Base-by-base conservation (phyloP, 2,113 vertebrate genomes). In the Orycteropus afer region DNA sequence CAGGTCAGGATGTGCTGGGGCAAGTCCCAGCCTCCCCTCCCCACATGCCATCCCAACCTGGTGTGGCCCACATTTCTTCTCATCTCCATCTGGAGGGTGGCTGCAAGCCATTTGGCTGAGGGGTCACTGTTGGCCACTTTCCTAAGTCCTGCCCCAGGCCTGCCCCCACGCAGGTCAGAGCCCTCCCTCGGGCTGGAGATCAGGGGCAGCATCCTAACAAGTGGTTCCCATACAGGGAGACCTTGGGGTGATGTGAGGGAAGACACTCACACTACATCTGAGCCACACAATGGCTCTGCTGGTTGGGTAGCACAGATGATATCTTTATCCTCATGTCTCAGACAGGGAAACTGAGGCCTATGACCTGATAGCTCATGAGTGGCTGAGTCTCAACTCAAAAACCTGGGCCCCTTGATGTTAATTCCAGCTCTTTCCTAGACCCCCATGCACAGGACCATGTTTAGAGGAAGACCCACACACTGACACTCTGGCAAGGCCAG, bases 1-100 rank as follows among this genome's bases (percentile, higher is more conserved):
- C 91, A 86, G 40, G 84, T 85, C 90, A 69, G 59, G 65, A 79
- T 96, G 87, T 82, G 95, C 93, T 76, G 37, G 7, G 57, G 78
- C 89, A 85, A 78, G 94, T 53, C 86, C 80, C 20, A 6, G 77
- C 17, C 59, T 83, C 32, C 77, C 63, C 37, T 84, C 81, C 45
- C n/a, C 20, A 6, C 67, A 5, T 0, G 8, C 86, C 29, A 23
- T 17, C 69, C 71, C 63, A 40, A 57, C 23, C 29, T 40, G 63
- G 29, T 7, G n/a, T 40, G 5, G 42, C 34, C 57, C 0, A 0
- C 9, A 37, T 29, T 89, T 51, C 47, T 67, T 88, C 25, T 61
- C 42, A 0, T 22, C 78, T 69, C 47, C 15, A 5, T n/a, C 13
- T 0, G 25, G 22, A 65, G 37, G 7, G 17, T 63, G 78, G 67